Percentiles rank a stretch among this genome's conserved stretches.
These are phyloP conservation scores for Diploptera punctata DNA, from an alignment of 2,888 invertebrate genomes.

Conservation along the genomic window DNA sequence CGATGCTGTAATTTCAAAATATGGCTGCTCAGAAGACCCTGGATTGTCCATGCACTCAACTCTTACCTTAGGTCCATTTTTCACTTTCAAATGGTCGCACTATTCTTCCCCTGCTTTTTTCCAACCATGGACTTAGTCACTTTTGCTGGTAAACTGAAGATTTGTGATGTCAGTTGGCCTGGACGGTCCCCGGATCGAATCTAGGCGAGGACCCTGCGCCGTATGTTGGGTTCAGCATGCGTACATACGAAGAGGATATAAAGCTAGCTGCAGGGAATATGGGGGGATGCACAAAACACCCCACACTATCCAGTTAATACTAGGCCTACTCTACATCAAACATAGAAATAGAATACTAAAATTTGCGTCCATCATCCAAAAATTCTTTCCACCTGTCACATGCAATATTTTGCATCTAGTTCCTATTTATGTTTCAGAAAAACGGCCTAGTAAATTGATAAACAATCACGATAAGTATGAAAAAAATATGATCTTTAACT, in stretches of 20 bases:
- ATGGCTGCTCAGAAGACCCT: neutral
- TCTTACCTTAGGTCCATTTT: slow-evolving; percentile 28
- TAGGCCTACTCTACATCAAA: neutral
- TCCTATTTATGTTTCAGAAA: no score
- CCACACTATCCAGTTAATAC: neutral
- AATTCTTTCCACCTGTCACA: no score
- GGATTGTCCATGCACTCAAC: neutral
- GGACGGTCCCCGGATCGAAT: slow-evolving; percentile 31
- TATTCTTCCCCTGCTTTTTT: slow-evolving; percentile 19
- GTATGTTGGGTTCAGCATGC: slow-evolving; percentile 21
- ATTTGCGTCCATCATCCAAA: no score
- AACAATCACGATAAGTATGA: no score
- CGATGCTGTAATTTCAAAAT: neutral
- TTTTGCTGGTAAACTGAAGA: slow-evolving; percentile 23
- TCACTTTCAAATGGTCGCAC: slow-evolving; percentile 16
- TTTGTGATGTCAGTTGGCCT: slow-evolving; percentile 30
- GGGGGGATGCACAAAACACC: neutral
- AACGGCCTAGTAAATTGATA: no score
- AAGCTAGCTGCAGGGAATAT: slow-evolving; percentile 19
- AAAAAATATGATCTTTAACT: no score
- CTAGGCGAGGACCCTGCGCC: slow-evolving; percentile 21
- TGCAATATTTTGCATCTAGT: no score
- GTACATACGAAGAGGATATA: slow-evolving; percentile 14
- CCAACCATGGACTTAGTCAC: slow-evolving; percentile 27
- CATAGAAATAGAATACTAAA: neutral